These are phyloP conservation scores for Himalopsyche phryganea DNA, from an alignment of 1,140 invertebrate genomes.

Conservation along the genomic window DNA sequence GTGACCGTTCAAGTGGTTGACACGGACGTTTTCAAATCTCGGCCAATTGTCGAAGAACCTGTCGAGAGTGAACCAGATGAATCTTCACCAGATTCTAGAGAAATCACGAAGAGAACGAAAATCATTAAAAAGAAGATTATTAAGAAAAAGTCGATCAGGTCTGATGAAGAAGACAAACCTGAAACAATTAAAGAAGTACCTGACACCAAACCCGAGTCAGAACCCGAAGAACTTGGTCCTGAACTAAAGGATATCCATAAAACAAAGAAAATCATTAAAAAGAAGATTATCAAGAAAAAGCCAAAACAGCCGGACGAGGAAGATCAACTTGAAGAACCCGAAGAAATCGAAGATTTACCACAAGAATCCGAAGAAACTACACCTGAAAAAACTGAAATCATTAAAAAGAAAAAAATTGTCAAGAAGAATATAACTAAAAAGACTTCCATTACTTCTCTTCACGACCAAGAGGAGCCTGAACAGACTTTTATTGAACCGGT, in stretches of 20 bases:
- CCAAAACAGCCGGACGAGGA: conserved; percentile 31
- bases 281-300: conserved; percentile 37
- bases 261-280: conserved; percentile 40
- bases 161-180: too few relatives aligned
- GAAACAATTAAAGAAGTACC: too few relatives aligned
- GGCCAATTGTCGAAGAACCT: conserved; percentile 40
- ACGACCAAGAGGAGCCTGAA: too few relatives aligned
- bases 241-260: conserved; percentile 8
- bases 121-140: too few relatives aligned
- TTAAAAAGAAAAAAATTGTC: too few relatives aligned
- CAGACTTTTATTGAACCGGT: too few relatives aligned
- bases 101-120: background rate
- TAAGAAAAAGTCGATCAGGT: too few relatives aligned
- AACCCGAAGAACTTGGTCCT: background rate
- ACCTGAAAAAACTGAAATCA: too few relatives aligned
- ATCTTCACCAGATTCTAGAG: background rate
- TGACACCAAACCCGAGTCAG: too few relatives aligned
- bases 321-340: conserved; percentile 36
- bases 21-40: conserved; percentile 32
- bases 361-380: too few relatives aligned
- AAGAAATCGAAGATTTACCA: conserved; percentile 9
- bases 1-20: background rate
- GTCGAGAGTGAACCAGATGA: conserved; percentile 27
- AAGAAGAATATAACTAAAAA: too few relatives aligned
- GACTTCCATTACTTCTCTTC: background rate